These are phyloP conservation scores for Cydia splendana DNA, from an alignment of 1,140 invertebrate species.

Conservation along the genomic window DNA sequence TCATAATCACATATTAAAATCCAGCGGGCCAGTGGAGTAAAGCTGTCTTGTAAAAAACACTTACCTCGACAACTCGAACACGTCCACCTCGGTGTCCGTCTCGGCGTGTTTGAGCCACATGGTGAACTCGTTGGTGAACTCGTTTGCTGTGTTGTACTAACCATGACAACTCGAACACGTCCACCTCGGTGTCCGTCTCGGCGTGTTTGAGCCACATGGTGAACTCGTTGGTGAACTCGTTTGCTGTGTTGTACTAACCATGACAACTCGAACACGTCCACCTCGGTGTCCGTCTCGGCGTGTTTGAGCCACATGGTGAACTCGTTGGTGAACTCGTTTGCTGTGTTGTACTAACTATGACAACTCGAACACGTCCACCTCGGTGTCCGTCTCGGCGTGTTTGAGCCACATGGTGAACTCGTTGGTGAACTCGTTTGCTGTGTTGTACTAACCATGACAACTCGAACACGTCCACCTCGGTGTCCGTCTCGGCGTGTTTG, in stretches of 20 bases:
- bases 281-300: constrained; percentile 81
- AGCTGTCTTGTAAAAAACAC: constrained; percentile 32
- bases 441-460: constrained; percentile 80
- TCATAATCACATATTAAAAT: background rate
- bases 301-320: constrained; percentile 92
- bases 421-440: no score
- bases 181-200: constrained; percentile 82
- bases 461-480: constrained; percentile 87
- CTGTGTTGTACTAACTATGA: constrained; percentile 57
- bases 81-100: constrained; percentile 83
- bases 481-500: constrained; percentile 81
- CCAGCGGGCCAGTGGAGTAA: no score
- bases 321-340: no score
- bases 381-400: constrained; percentile 81
- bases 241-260: constrained; percentile 68
- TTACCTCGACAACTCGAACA: constrained; percentile 89
- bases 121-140: constrained; percentile 92
- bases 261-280: constrained; percentile 88
- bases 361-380: constrained; percentile 88
- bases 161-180: constrained; percentile 89
- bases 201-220: constrained; percentile 89
- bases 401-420: constrained; percentile 95
- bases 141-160: constrained; percentile 78
- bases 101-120: constrained; percentile 88
- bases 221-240: constrained; percentile 92